Base-by-base conservation (phyloP, 2,888 invertebrate genomes). In the Gortyna flavago region DNA sequence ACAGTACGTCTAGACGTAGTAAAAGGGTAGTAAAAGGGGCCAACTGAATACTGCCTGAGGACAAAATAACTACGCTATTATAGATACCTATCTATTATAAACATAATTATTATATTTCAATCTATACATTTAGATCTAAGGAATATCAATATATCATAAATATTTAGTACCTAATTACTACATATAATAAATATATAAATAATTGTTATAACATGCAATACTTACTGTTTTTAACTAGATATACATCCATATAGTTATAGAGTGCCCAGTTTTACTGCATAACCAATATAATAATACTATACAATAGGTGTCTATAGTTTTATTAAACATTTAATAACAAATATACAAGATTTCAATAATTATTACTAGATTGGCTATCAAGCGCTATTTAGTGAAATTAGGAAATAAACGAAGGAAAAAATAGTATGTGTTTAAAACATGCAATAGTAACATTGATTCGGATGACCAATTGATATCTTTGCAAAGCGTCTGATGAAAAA, bases 381-480 rank as follows among this genome's bases (percentile, higher is more conserved):
- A 83, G 48, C 59, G 54, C 38, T 83, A 78, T 65, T 51, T 35
- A 80, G 72, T 65, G 44, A 73, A 85, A n/a, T n/a, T 74, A 69
- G 65, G 57, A 70, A 85, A 75, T 66, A 79, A 76, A 77, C 32
- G 69, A 69, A 80, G 77, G 61, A 83, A 83, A 76, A 18, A 57
- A 71, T 86, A 88, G 90, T 90, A 90, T 89, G 89, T 90, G 89
- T 90, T 90, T 89, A 83, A 73, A 83, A 73, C 87, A 89, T 90
- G 89, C 89, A 88, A 79, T 72, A 74, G 51, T 81, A 87, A 83
- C 85, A 81, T 80, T 86, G 85, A 85, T 84, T 88, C 88, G 80
- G 88, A 89, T 90, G 89, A 91, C 82, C 88, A 91, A 89, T 69
- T 21, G 35, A 73, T 88, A 87, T 89, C 79, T 88, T 88, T 85